Base-by-base conservation (phyloP, 1,140 invertebrate species). In the Paraescarpia echinospica region DNA sequence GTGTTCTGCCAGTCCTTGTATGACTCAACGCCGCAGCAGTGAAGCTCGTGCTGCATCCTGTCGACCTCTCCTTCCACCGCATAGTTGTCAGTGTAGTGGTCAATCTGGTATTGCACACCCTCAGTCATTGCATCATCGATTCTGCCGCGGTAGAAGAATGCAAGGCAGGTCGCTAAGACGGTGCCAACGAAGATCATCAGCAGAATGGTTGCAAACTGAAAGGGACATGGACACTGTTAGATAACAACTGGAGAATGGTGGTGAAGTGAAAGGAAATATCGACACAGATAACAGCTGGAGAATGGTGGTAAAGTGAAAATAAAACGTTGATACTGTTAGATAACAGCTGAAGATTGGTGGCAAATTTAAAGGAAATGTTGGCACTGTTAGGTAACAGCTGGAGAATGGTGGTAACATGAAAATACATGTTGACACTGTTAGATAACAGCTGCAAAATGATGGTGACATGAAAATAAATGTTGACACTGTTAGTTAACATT, bases 171-270 rank as follows among this genome's bases (percentile, higher is more conserved):
- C 92, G 94, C 95, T n/a, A 94, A 91, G 2, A 96, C 93, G 92
- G 95, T 94, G 90, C 94, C 95, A 88, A 95, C 93, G 89, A 96
- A 94, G 8, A 96, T 94, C 14, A 96, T 48, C 93, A 96, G 93
- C 27, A 96, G 93, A 31, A 96, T 91, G 27, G 94, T 94, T 93
- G 96, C 96, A 91, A 95, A 95, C 95, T 96, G 94, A 90, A 95
- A 77, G 59, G 59, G 59, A n/a, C n/a, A n/a, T n/a, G n/a, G n/a
- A n/a, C n/a, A n/a, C n/a, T n/a, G n/a, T n/a, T n/a, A n/a, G n/a
- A n/a, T n/a, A n/a, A n/a, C n/a, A n/a, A 51, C 8, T 51, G 93
- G 9, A 8, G 1, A n/a, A n/a, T n/a, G n/a, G n/a, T n/a, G n/a
- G n/a, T n/a, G n/a, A n/a, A n/a, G n/a, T n/a, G n/a, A n/a, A n/a